phyloP scores from a whole-genome alignment of 2,888 invertebrate genomes.

The Lasius platythorax region DNA sequence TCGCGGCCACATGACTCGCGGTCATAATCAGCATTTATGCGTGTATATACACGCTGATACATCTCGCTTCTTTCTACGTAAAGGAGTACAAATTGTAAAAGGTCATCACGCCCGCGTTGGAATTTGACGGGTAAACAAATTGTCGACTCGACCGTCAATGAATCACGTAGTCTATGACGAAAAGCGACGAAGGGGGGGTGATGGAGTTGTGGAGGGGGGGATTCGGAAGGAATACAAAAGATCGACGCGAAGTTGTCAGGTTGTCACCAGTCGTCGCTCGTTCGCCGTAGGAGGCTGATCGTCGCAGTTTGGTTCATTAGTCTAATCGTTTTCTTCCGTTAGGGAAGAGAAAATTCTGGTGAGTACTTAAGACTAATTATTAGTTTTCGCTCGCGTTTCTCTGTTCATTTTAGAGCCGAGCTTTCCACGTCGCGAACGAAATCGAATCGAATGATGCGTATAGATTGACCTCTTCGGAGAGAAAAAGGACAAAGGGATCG shows the following conservation, averaged over 20 bases:
- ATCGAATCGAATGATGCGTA: not conserved
- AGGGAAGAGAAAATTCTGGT: not conserved
- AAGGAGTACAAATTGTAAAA: not conserved
- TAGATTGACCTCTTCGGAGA: not conserved
- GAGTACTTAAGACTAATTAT: not conserved
- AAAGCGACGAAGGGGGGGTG: not conserved
- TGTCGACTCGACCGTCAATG: not conserved
- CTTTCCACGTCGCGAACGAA: too few species aligned
- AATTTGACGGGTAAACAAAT: not conserved
- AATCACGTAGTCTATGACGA: slow-evolving; percentile 24
- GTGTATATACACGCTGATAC: too few species aligned
- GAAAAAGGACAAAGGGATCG: not conserved
- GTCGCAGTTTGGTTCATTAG: not conserved
- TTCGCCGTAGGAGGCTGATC: not conserved
- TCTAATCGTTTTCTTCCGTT: not conserved
- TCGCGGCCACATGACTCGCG: slow-evolving; percentile 23
- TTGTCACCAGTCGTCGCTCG: not conserved
- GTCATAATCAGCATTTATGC: not conserved
- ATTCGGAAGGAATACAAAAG: slow-evolving; percentile 18
- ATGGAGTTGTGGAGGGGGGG: not conserved
- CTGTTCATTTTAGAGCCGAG: too few species aligned
- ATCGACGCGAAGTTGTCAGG: not conserved
- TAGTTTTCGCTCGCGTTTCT: too few species aligned
- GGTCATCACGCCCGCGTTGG: not conserved
- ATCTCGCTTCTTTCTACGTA: not conserved